Base-by-base conservation (phyloP, 2,113 vertebrate species). In the Tricholaema leucomelas region DNA sequence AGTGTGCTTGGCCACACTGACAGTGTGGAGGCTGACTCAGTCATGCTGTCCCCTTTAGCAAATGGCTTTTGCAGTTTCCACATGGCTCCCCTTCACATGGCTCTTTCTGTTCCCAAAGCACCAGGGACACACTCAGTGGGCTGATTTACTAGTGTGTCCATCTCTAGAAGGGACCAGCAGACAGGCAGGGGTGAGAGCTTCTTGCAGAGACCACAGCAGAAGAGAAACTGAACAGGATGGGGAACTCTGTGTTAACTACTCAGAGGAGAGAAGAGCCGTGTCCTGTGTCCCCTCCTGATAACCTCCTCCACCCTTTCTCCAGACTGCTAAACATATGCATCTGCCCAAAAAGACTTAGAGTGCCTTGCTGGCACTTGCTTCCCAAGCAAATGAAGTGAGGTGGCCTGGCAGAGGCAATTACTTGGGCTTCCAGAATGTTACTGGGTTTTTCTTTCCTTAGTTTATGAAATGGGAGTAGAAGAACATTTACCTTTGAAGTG, bases 41-140 rank as follows among this genome's bases (percentile, higher is more conserved):
- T 0, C 0, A 31, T 12, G 61, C 78, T 91, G 40, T 69, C 60
- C n/a, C 16, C 25, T 36, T 19, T 31, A 76, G 48, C 31, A 73
- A 10, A 12, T 5, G 60, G 27, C 56, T 89, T 74, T 16, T 74
- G 52, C 56, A 18, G n/a, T 10, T 70, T 61, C 50, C 25, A 2
- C 0, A 0, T 9, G 13, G n/a, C n/a, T n/a, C n/a, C n/a, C n/a
- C 40, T 40, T 40, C 13, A 40, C 40, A 40, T 6, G 14, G 40
- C n/a, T 27, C 21, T 15, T n/a, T 30, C 48, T 33, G 40, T 44
- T 35, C 38, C 48, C 0, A 0, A 2, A 6, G 65, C 38, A 12
- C 11, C 1, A 1, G 10, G 31, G 61, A 59, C 58, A 30, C 9
- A 6, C 16, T 0, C 0, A 21, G 23, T 1, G 2, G 18, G 56